Base-by-base conservation (phyloP, 2,797 vertebrate species). In the Harpagifer antarcticus region DNA sequence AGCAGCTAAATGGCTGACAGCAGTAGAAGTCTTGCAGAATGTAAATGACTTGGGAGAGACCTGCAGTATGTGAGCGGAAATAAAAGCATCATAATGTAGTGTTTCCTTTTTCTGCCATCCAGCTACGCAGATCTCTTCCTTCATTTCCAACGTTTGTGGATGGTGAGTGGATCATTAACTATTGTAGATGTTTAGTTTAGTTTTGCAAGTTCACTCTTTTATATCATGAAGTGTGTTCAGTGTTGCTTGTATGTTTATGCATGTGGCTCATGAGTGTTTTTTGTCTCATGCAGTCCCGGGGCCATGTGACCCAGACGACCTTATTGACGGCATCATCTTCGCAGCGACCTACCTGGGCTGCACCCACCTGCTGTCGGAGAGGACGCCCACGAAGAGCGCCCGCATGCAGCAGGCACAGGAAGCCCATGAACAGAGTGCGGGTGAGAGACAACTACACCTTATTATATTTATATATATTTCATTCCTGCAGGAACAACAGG, bases 331-430 rank as follows among this genome's bases (percentile, higher is more conserved):
- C 87, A 98, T 99, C 13, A 99, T 99, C 92, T 99, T 99, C 91
- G 98, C 98, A 14, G 97, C 98, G 11, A 98, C 97, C 84, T 99
- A 98, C 91, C 94, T 99, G 89, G 98, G 98, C 87, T 99, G 96
- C 59, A 99, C 98, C 68, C 97, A 99, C 78, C 95, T 99, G 65
- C 96, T 99, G 76, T 99, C 98, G 3, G 98, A 99, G 88, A 96
- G 97, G 92, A 99, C 96, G 19, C 97, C 98, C 15, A 96, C 96
- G 54, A 99, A 99, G 94, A 98, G 96, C 16, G 96, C 96, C 52
- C 96, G 98, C 89, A 99, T 99, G 98, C 97, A 98, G 95, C 98
- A 99, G 89, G 98, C 98, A 31, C 98, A 99, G 91, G 97, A 99
- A 91, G 97, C n/a, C 98, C 70, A 98, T 99, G 86, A 98, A 92